These are phyloP conservation scores for Clupea harengus DNA, from an alignment of 2,113 vertebrate species.

Conservation along the genomic window DNA sequence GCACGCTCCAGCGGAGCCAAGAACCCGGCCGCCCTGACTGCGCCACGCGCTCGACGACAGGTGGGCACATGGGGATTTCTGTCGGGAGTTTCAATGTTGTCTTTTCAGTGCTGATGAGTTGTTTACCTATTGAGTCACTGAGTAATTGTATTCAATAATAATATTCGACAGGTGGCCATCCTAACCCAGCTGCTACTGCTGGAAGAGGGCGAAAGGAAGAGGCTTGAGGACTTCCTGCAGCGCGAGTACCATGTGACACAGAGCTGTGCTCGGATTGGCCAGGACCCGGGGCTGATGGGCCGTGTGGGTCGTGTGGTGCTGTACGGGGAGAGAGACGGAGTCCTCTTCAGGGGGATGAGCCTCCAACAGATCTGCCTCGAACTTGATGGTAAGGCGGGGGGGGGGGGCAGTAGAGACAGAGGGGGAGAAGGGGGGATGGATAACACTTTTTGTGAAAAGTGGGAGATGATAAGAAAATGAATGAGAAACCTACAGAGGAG, in stretches of 20 bases:
- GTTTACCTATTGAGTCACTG: too few relatives aligned
- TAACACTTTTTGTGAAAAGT: not conserved
- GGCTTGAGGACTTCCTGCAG: constrained; percentile 73
- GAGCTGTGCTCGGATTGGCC: constrained; percentile 67
- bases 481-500: too few relatives aligned
- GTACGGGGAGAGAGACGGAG: constrained; percentile 73
- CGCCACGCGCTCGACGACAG: constrained; percentile 67
- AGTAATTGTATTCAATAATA: not conserved
- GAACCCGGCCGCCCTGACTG: constrained; percentile 65
- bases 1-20: constrained; percentile 71
- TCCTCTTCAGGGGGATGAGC: constrained; percentile 76
- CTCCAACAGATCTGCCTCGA: constrained; percentile 77
- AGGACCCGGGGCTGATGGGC: constrained; percentile 72
- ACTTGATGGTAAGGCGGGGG: constrained; percentile 66
- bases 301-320: constrained; percentile 73
- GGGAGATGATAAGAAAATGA: not conserved
- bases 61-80: constrained; percentile 43
- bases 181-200: constrained; percentile 73
- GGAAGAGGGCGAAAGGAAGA: constrained; percentile 68
- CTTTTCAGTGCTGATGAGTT: too few relatives aligned
- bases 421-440: not conserved
- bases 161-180: constrained; percentile 67
- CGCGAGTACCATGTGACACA: constrained; percentile 74
- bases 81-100: too few relatives aligned
- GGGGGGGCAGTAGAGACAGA: not conserved